Evolutionary conservation across 2,888 invertebrate genomes (phyloP).

Genomic region (Cephus nigrinus): DNA sequence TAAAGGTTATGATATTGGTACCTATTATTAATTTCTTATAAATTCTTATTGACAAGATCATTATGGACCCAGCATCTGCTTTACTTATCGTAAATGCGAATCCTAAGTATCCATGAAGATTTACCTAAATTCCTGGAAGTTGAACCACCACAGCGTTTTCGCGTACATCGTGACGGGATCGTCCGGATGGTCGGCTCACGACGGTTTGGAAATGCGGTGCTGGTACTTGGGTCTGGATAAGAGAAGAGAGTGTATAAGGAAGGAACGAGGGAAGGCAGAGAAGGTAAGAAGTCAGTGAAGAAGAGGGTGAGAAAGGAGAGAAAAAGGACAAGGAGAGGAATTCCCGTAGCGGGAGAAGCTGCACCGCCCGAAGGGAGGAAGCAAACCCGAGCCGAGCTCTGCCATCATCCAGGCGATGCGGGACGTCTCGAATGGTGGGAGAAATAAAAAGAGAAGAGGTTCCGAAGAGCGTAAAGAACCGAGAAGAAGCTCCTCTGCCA

Average conservation of each 20-base stretch:
- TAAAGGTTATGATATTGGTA: neutral
- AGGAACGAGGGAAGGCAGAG: neutral
- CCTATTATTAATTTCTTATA: neutral
- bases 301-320: neutral
- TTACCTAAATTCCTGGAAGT: neutral
- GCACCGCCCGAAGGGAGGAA: conserved; percentile 56
- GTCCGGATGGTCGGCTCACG: neutral
- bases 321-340: conserved; percentile 18
- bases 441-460: conserved; percentile 9
- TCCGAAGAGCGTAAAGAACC: conserved; percentile 11
- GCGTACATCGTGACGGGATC: neutral
- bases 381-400: conserved; percentile 33
- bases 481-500: conserved; percentile 18
- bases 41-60: neutral
- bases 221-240: neutral
- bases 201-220: neutral
- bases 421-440: conserved; percentile 28
- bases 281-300: neutral
- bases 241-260: neutral
- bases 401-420: conserved; percentile 24
- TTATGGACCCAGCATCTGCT: neutral
- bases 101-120: neutral
- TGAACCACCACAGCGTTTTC: neutral
- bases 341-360: conserved; percentile 50
- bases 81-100: neutral